Base-by-base conservation (phyloP, 2,113 vertebrate species). In the Tragelaphus scriptus region DNA sequence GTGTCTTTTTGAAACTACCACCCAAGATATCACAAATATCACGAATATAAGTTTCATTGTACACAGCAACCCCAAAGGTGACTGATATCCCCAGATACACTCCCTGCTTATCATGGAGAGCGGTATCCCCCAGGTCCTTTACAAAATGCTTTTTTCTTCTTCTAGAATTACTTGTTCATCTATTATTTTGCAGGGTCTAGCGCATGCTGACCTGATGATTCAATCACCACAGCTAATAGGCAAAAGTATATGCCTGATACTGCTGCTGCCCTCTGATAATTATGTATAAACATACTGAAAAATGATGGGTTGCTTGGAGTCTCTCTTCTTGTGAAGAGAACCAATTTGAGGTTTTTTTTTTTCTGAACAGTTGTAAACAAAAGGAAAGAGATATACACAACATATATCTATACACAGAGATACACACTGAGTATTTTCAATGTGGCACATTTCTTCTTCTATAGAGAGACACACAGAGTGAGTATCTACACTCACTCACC, bases 281-380 rank as follows among this genome's bases (percentile, higher is more conserved):
- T 98, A 90, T 96, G 97, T 98, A 98, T 95, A 98, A 98, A 95
- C 95, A 97, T 94, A 98, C 97, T 96, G 98, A 96, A 96, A 71
- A 98, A 98, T 98, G 98, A 98, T 96, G 98, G 98, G 98, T 97
- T 98, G 98, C 98, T 98, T 98, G 98, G 98, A 99, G 98, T 98
- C 97, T 97, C 94, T 98, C 98, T 98, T 97, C 98, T 97, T 94
- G 97, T 88, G 98, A 98, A 99, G 98, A 99, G 98, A 98, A 97
- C 93, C 97, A 98, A 90, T 98, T 98, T 98, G 99, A 99, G 99
- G 99, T 99, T 81, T 55, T 82, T 51, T 51, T n/a, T 98, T 90
- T 98, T 98, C 97, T 97, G 98, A 99, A 99, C 96, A 98, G 98
- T 98, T 99, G 99, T 99, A 99, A 99, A 99, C 99, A 99, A 99